Base-by-base conservation (phyloP, 2,888 invertebrate genomes). In the Aelia acuminata region DNA sequence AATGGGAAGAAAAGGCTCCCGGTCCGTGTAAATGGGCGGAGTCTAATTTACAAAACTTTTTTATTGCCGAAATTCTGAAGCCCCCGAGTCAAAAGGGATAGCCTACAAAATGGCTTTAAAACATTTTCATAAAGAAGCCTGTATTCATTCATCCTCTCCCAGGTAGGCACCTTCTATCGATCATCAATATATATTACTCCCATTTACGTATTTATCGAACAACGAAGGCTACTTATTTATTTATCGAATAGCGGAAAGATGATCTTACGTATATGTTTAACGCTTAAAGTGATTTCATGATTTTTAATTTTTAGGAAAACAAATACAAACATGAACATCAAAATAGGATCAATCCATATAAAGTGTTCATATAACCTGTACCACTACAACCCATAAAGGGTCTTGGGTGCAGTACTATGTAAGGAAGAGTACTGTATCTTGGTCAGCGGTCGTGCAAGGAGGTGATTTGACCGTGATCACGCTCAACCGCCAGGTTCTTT, bases 41-140 rank as follows among this genome's bases (percentile, higher is more conserved):
- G 63, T 70, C 63, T 70, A 70, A 70, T 70, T 70, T 70, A 70
- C 63, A 70, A 70, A 70, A 70, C 63, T 70, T 70, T 70, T 70
- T 70, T 70, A 70, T 70, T 70, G 63, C 63, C 63, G 63, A 70
- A 70, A 70, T 70, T 70, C 63, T 70, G 63, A 70, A 70, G 63
- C 63, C 20, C 63, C 15, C 7, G 26, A 70, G 63, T 70, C 63
- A 70, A 70, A 70, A 70, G 63, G 63, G 63, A 70, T 70, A 70
- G 63, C 63, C 63, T 70, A 70, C 63, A 70, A 70, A 70, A 70
- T 70, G 63, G 63, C 63, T 70, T 70, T 70, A 70, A 70, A 70
- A 70, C 63, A 70, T 70, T 70, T 70, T 70, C 31, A 70, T 70
- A 70, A 70, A 70, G 63, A 70, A 70, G 63, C 63, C 63, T 0